A percentile compares a stretch with the other conserved stretches of the same genome.
Evolutionary conservation across 1,140 invertebrate species (phyloP).

Genomic region (Megathymus violae): DNA sequence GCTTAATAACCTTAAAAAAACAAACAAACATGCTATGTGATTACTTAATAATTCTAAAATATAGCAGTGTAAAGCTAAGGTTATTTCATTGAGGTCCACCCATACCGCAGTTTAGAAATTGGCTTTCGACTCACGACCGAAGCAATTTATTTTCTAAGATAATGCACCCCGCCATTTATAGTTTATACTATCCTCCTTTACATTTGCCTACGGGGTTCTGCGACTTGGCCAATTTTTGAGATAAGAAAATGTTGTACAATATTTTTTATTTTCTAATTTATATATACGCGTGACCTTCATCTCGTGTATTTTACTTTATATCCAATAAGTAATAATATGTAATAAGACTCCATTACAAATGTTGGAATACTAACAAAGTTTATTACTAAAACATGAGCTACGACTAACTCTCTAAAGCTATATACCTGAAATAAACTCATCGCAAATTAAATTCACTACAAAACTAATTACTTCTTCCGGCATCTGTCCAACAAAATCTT

Average conservation of each 20-base stretch:
- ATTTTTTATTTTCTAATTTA: not conserved
- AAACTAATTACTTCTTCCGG: slow-evolving; percentile 41
- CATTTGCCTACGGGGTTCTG: not conserved
- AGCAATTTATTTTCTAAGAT: not conserved
- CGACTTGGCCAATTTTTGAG: not conserved
- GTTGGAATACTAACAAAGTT: not conserved
- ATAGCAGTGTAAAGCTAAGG: too few species aligned
- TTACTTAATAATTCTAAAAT: too few species aligned
- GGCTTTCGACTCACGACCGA: not conserved
- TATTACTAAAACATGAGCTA: slow-evolving; percentile 18
- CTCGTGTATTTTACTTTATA: too few species aligned
- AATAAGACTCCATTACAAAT: too few species aligned
- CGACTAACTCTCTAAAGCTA: not conserved
- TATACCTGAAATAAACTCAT: not conserved
- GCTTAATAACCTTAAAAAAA: too few species aligned
- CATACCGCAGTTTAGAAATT: not conserved
- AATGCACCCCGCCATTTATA: not conserved
- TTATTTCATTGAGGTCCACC: not conserved
- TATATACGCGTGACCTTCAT: too few species aligned
- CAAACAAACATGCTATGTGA: too few species aligned
- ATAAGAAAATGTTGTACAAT: not conserved
- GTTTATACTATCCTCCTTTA: not conserved
- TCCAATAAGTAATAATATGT: too few species aligned
- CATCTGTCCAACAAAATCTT: slow-evolving; percentile 73
- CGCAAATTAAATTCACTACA: slow-evolving; percentile 9